A percentile compares a stretch with the other conserved stretches of the same genome.
Evolutionary conservation across 2,113 vertebrate genomes (phyloP).

Genomic region (Caranx melampygus): DNA sequence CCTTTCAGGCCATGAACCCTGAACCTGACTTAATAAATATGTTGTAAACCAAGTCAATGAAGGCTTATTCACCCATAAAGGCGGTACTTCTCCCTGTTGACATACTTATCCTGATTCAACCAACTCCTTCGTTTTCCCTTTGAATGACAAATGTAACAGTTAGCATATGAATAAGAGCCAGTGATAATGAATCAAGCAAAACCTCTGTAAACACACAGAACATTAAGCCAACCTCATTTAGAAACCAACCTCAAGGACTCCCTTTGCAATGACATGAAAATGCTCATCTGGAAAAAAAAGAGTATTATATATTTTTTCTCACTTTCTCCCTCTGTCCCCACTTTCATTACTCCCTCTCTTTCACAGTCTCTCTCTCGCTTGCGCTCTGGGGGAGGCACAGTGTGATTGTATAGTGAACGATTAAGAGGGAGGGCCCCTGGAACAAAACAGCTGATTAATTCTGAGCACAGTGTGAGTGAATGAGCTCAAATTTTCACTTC

Average conservation of each 20-base stretch:
- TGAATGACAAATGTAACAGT: slow-evolving; percentile 23
- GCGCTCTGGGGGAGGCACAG: slow-evolving; percentile 46
- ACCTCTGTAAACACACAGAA: not conserved
- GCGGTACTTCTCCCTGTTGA: not conserved
- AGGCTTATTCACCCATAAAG: not conserved
- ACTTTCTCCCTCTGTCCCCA: not conserved
- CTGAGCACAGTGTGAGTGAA: slow-evolving; percentile 49
- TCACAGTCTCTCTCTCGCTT: slow-evolving; percentile 21
- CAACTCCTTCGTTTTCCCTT: slow-evolving; percentile 17
- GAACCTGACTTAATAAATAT: too few species aligned
- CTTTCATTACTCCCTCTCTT: slow-evolving; percentile 18
- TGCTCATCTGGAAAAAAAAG: not conserved
- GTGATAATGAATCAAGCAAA: not conserved
- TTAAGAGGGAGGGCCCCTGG: slow-evolving; percentile 39
- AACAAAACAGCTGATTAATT: slow-evolving; percentile 74
- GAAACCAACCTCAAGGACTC: slow-evolving; percentile 17
- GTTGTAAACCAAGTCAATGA: not conserved
- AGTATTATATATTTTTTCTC: slow-evolving; percentile 11
- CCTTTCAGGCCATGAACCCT: too few species aligned
- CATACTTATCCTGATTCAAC: slow-evolving; percentile 10
- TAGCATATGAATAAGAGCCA: slow-evolving; percentile 39
- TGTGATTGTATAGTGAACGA: slow-evolving; percentile 53
- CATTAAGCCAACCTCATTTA: slow-evolving; percentile 5
- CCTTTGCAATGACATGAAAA: slow-evolving; percentile 18
- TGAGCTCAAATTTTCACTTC: slow-evolving; percentile 32